Conservation (phyloP, 1,140 invertebrate species). For the Berghia stephanieae region DNA sequence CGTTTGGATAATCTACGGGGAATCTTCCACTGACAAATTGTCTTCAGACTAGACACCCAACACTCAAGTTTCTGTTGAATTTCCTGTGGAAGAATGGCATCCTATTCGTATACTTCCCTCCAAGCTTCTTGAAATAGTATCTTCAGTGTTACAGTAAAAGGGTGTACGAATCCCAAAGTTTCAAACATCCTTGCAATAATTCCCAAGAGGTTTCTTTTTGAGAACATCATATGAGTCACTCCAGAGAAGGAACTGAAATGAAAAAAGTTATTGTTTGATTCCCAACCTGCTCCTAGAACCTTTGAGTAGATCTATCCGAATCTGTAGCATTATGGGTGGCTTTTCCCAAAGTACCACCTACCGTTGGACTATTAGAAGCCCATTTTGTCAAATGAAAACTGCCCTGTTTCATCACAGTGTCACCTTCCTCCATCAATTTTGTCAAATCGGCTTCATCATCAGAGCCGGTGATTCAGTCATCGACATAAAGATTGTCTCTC, state of each 20-base stretch:
- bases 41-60: not conserved
- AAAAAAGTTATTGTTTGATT: not conserved
- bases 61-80: not conserved
- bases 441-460: not conserved
- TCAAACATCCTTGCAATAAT: conserved; percentile 4
- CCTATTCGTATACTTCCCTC: not conserved
- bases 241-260: not conserved
- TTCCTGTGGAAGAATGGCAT: not conserved
- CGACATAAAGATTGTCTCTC: not conserved
- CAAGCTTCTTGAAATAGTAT: conserved; percentile 3
- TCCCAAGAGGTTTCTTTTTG: conserved; percentile 4
- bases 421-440: not conserved
- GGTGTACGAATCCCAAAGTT: not conserved
- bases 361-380: not conserved
- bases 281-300: not conserved
- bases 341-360: no score
- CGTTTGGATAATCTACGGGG: not conserved
- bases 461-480: not conserved
- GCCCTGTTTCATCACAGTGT: not conserved
- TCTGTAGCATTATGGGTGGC: no score
- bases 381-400: conserved; percentile 8
- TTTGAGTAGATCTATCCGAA: no score
- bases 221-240: not conserved
- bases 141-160: not conserved
- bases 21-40: not conserved